Conservation (phyloP, 2,113 vertebrate species). For the Cairina moschata region DNA sequence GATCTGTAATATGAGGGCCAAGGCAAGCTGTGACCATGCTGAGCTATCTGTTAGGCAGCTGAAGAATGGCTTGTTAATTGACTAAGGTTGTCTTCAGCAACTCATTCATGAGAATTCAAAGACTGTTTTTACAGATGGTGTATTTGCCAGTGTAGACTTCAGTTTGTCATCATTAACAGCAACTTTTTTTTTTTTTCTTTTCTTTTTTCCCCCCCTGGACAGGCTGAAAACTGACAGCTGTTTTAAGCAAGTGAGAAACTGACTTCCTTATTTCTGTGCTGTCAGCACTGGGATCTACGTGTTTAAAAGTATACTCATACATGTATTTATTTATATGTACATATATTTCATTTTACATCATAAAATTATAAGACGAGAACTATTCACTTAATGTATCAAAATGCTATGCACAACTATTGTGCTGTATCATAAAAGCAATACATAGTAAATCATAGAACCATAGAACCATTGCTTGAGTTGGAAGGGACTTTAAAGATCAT, state of each 20-base stretch:
- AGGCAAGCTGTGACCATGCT: not conserved
- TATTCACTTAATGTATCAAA: constrained; percentile 1
- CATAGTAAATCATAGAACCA: not conserved
- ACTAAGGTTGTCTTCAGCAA: not conserved
- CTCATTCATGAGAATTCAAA: not conserved
- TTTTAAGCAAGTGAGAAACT: not conserved
- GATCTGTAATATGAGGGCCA: accelerated
- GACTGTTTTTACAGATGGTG: not conserved
- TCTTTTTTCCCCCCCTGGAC: not conserved
- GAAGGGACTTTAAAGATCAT: too few species aligned
- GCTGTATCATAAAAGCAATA: not conserved
- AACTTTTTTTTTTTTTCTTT: not conserved
- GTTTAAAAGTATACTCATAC: not conserved
- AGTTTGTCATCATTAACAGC: not conserved
- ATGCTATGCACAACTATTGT: not conserved
- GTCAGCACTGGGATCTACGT: not conserved
- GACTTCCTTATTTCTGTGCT: not conserved
- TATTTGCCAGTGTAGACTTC: not conserved
- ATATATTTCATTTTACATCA: not conserved
- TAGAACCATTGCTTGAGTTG: too few species aligned
- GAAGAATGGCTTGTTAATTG: not conserved
- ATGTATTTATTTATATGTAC: not conserved
- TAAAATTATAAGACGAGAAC: constrained; percentile 1
- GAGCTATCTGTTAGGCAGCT: not conserved
- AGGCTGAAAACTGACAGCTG: not conserved